Evolutionary conservation across 30 jellyfish, hydroid and myxozoan species (phyloP), one percentile per base, ranked within the genome.

Genomic region (Pelagia noctiluca): DNA sequence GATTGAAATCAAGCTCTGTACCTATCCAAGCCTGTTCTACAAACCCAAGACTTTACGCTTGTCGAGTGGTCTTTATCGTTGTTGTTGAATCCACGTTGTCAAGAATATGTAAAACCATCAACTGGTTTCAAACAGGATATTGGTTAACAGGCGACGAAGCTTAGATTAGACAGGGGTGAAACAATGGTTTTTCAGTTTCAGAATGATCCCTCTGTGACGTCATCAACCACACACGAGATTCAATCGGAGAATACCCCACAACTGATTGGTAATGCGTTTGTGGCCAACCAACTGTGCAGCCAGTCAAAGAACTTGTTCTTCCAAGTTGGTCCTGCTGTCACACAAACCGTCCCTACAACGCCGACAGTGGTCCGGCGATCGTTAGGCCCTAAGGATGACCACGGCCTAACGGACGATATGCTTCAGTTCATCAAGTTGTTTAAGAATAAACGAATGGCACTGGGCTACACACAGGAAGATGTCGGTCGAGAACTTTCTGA

Each of bases 391-490:
- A 94, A 88, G 57, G 97, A 94, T 24, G 99, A 94, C 66, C 84
- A 79, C 62, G 95, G 94, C 16, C 83, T 94, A 85, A 21, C 97
- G 36, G 50, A 70, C 34, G 99, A 88, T 7, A 94, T 94, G 96
- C 97, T 82, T 49, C 96, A 89, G 18, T 94, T 94, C 80, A 94
- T 94, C 53, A 89, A 71, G 38, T 92, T 70, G 32, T 94, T 94
- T 80, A 94, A 94, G 78, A 74, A 87, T 29, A 76, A 96, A 49
- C 36, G 99, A 25, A 95, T 94, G 89, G 42, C 94, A 22, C 82
- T 94, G 7, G 99, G 99, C 8, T 87, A 88, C 84, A 94, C 97
- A 1, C 99, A 94, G 53, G 99, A 94, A 42, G 99, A 94, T 80
- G 96, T 94, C 48, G 99, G 99, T 26, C 71, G 92, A 54, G 99